These are phyloP conservation scores for Hemicentrotus pulcherrimus DNA, from an alignment of 35 echinoderm and acorn worm species.

Conservation along the genomic window DNA sequence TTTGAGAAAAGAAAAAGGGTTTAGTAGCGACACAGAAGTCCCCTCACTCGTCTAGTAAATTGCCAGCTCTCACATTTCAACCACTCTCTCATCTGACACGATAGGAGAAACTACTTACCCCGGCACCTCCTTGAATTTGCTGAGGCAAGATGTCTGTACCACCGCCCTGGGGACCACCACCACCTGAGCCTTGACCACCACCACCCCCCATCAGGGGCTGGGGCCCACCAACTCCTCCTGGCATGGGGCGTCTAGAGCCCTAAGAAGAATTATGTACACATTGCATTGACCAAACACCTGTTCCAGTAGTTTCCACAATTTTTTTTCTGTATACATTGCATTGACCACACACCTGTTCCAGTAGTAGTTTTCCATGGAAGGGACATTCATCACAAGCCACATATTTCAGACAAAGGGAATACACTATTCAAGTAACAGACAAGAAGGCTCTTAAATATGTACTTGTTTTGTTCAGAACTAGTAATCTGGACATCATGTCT, in stretches of 20 bases:
- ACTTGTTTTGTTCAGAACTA: background rate
- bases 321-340: constrained; percentile 31
- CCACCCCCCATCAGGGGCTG: constrained; percentile 39
- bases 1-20: background rate
- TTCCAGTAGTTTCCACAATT: background rate
- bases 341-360: constrained; percentile 15
- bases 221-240: constrained; percentile 41
- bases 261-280: constrained; percentile 44
- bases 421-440: background rate
- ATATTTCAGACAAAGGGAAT: background rate
- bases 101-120: constrained; percentile 23
- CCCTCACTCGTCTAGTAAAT: background rate
- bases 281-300: constrained; percentile 24
- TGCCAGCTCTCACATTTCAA: background rate
- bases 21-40: background rate
- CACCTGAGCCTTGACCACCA: background rate
- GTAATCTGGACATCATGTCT: background rate
- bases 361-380: background rate
- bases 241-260: constrained; percentile 48
- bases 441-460: background rate
- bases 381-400: background rate
- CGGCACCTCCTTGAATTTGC: constrained; percentile 10
- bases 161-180: constrained; percentile 36
- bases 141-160: constrained; percentile 35
- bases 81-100: background rate